phyloP scores from a whole-genome alignment of 2,113 vertebrate genomes.

The Sitta europaea region DNA sequence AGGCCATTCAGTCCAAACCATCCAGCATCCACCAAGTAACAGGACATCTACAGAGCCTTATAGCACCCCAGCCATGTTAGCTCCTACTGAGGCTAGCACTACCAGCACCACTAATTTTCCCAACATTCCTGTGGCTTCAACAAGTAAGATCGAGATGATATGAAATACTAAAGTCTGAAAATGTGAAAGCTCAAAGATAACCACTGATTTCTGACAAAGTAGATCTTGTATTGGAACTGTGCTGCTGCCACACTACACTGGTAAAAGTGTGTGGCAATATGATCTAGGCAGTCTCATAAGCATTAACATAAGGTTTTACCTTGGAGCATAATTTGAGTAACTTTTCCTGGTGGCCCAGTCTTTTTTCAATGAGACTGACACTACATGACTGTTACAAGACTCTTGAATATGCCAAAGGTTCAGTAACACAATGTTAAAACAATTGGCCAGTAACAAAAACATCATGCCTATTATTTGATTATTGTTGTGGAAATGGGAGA shows the following conservation, averaged over 20 bases:
- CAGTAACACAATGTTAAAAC: rapidly evolving
- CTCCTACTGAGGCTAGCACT: not conserved
- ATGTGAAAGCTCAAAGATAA: not conserved
- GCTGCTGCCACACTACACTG: not conserved
- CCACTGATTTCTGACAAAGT: not conserved
- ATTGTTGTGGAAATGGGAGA: rapidly evolving
- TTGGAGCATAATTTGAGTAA: not conserved
- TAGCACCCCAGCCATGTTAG: not conserved
- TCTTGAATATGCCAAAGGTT: not conserved
- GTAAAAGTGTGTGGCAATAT: not conserved
- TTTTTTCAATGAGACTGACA: rapidly evolving
- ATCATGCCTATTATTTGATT: rapidly evolving
- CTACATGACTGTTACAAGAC: rapidly evolving
- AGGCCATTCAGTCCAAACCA: not conserved
- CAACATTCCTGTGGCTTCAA: not conserved
- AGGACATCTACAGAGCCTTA: not conserved
- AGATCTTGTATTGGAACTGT: not conserved
- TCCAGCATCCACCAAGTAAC: not conserved
- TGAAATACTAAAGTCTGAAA: not conserved
- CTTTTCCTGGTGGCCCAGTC: not conserved
- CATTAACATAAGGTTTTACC: not conserved
- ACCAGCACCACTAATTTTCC: not conserved
- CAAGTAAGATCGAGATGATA: not conserved
- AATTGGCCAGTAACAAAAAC: rapidly evolving
- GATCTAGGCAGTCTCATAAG: not conserved